A percentile compares a stretch with the other conserved stretches of the same genome.
Conservation (phyloP, 2,113 vertebrate genomes). For the Entosphenus tridentatus region DNA sequence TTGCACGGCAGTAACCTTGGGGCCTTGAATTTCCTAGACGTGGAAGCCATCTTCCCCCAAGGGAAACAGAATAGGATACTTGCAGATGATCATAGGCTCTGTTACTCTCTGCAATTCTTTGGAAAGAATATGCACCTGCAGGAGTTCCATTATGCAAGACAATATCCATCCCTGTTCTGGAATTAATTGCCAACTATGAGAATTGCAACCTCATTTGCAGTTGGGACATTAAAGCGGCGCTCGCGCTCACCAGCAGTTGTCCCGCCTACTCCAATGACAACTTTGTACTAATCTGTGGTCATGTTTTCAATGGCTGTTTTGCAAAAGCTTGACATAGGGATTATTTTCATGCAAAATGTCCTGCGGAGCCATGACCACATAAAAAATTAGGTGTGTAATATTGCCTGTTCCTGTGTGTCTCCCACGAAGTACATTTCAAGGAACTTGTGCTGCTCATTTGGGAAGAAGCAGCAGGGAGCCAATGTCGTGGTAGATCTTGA, state of each 20-base stretch:
- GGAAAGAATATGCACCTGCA: background rate
- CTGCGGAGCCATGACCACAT: no score
- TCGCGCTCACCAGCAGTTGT: background rate
- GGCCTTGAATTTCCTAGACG: background rate
- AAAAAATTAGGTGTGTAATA: no score
- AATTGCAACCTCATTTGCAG: conserved; percentile 3
- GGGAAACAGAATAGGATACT: background rate
- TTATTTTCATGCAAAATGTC: no score
- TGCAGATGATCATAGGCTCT: background rate
- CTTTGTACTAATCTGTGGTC: background rate
- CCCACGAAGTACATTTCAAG: no score
- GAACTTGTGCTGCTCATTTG: no score
- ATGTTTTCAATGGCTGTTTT: background rate
- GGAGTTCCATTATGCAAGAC: background rate
- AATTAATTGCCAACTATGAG: background rate
- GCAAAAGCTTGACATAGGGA: background rate
- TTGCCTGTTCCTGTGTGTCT: no score
- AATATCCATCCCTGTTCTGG: background rate
- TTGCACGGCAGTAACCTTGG: background rate
- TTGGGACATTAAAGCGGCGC: background rate
- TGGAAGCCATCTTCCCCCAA: background rate
- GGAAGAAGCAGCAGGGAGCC: no score
- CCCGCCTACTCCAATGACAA: background rate
- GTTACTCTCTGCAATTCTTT: background rate
- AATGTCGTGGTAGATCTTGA: no score